Evolutionary conservation across 2,113 vertebrate genomes (phyloP), one percentile per base, ranked within the genome.

Genomic region (Chaenocephalus aceratus): DNA sequence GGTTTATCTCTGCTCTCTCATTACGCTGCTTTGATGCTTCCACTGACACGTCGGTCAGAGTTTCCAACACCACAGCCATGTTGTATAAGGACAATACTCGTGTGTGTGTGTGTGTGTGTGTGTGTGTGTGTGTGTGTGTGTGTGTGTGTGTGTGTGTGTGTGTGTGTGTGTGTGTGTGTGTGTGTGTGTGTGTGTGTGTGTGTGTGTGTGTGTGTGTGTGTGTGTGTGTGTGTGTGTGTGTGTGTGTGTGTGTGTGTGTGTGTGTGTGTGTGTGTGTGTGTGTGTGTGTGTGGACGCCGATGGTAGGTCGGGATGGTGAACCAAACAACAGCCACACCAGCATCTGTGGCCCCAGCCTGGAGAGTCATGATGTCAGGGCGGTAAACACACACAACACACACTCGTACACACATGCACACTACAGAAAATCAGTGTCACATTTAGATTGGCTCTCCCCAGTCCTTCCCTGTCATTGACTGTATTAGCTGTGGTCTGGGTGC

Each of bases 401-500:
- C 69, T 60, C 64, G 75, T 60, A 56, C 61, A 52, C 72, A 68
- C 59, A 79, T 49, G 71, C 73, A 79, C 72, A 57, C 90, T 68
- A 46, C 61, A 90, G 85, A 88, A 88, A 91, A 92, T 90, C 86
- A 86, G 86, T 87, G 90, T 88, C 84, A 80, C 90, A 89, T 91
- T 93, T 89, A 90, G 85, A 67, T 79, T 86, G 84, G 82, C 87
- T 63, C 61, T 80, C 36, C 83, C 80, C 88, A 89, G 84, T 80
- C 68, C 84, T 86, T 15, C 91, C 79, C 89, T 92, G 85, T 92
- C 90, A 92, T 93, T 93, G 88, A 86, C 87, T 88, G 89, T 88
- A 93, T 93, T 92, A 92, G 92, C 88, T 93, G 92, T 93, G 91
- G 92, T 92, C 88, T 86, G 52, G 18, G 91, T 90, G 91, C 90